phyloP scores from a whole-genome alignment of 2,888 invertebrate species.

The Platynereis dumerilii region DNA sequence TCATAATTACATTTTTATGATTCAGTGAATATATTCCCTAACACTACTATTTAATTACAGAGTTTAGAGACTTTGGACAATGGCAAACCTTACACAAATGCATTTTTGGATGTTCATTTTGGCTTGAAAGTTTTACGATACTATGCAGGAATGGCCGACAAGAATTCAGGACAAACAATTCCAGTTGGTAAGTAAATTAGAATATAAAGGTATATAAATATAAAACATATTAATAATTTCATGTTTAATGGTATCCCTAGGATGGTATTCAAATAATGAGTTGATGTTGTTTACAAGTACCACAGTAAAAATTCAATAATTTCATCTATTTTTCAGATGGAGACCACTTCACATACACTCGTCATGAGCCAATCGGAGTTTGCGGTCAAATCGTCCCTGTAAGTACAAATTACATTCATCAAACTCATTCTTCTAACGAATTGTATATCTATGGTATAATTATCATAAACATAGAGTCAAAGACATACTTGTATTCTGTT shows the following conservation, averaged over 20 bases:
- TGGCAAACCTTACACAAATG: slow-evolving; percentile 65
- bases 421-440: too few relatives aligned
- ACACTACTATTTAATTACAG: too few relatives aligned
- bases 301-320: not conserved
- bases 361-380: slow-evolving; percentile 86
- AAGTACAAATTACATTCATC: slow-evolving; percentile 29
- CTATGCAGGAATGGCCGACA: slow-evolving; percentile 93
- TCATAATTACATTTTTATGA: too few relatives aligned
- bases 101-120: slow-evolving; percentile 38
- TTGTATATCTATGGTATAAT: too few relatives aligned
- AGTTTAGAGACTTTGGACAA: slow-evolving; percentile 68
- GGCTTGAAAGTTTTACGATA: slow-evolving; percentile 68
- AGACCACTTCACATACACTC: slow-evolving; percentile 54
- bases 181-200: slow-evolving; percentile 69
- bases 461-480: too few relatives aligned
- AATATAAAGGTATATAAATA: not conserved
- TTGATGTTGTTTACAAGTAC: too few relatives aligned
- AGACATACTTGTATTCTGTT: too few relatives aligned
- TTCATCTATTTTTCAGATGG: slow-evolving; percentile 49
- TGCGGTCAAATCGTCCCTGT: slow-evolving; percentile 90
- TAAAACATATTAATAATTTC: not conserved
- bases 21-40: too few relatives aligned
- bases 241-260: too few relatives aligned
- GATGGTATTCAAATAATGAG: too few relatives aligned
- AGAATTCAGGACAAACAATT: slow-evolving; percentile 81